Percentiles rank a stretch among this genome's conserved stretches.
Evolutionary conservation across 2,888 invertebrate species (phyloP).

Genomic region (Nudaria mundana): DNA sequence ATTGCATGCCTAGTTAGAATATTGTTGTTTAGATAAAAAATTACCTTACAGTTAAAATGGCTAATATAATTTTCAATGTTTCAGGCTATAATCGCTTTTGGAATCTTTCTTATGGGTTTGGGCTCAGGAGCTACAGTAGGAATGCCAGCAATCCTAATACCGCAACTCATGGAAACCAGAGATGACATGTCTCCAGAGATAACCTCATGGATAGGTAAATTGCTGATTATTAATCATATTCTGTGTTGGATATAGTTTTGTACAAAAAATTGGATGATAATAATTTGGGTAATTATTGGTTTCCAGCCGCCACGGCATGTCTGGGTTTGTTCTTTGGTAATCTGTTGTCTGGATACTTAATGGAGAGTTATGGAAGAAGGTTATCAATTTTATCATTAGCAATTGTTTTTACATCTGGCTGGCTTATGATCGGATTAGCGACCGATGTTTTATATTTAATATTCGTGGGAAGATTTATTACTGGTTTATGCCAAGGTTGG

Average conservation of each 20-base stretch:
- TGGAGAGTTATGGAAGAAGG: slow-evolving; percentile 83
- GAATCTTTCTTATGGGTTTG: slow-evolving; percentile 78
- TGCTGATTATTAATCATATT: too few relatives aligned
- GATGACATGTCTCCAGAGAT: slow-evolving; percentile 69
- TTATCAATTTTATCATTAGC: slow-evolving; percentile 75
- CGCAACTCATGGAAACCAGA: slow-evolving; percentile 73
- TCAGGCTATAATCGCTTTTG: slow-evolving; percentile 76
- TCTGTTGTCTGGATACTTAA: slow-evolving; percentile 80
- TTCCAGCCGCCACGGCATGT: slow-evolving; percentile 82
- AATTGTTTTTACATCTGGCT: slow-evolving; percentile 79
- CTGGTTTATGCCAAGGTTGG: slow-evolving; percentile 81
- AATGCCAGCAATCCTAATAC: slow-evolving; percentile 83
- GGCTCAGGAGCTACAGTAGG: slow-evolving; percentile 83
- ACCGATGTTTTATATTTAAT: slow-evolving; percentile 63
- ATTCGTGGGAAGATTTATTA: slow-evolving; percentile 78
- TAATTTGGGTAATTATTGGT: too few relatives aligned
- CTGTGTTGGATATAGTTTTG: too few relatives aligned
- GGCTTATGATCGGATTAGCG: slow-evolving; percentile 81
- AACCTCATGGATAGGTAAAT: slow-evolving; percentile 83
- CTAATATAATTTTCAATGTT: slow-evolving; percentile 27
- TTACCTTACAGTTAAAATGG: too few relatives aligned
- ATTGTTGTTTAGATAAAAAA: too few relatives aligned
- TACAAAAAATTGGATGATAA: not conserved
- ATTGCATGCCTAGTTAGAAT: too few relatives aligned
- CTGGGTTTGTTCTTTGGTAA: slow-evolving; percentile 83